phyloP scores from a whole-genome alignment of 2,113 vertebrate species.

The Spheniscus mendiculus region DNA sequence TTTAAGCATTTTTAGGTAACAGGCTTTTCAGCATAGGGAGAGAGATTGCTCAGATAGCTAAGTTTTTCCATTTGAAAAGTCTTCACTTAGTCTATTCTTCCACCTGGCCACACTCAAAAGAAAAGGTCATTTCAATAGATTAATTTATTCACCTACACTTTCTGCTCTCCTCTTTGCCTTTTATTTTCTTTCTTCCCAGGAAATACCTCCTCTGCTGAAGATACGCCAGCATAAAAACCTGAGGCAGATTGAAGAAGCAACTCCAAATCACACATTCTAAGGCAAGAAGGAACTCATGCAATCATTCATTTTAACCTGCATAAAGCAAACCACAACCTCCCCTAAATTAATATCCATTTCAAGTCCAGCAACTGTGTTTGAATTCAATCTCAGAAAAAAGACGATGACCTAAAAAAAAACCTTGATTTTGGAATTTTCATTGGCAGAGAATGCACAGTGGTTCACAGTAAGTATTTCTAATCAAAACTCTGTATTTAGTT shows the following conservation, averaged over 20 bases:
- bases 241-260: not conserved
- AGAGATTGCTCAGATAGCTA: not conserved
- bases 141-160: not conserved
- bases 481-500: not conserved
- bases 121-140: not conserved
- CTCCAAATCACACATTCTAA: not conserved
- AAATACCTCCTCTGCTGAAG: not conserved
- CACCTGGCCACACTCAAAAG: not conserved
- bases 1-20: not conserved
- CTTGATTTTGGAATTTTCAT: not conserved
- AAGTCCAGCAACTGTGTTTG: not conserved
- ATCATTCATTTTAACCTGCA: not conserved
- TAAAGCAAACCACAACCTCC: not conserved
- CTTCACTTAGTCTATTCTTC: not conserved
- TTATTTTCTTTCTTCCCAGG: not conserved
- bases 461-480: not conserved
- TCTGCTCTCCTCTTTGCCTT: not conserved
- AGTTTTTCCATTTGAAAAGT: not conserved
- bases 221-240: not conserved
- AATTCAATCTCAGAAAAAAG: not conserved
- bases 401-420: rapidly evolving
- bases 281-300: not conserved
- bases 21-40: not conserved
- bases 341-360: not conserved
- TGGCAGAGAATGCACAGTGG: not conserved